phyloP scores from a whole-genome alignment of 1,140 invertebrate species.

The Drosophila ironensis region DNA sequence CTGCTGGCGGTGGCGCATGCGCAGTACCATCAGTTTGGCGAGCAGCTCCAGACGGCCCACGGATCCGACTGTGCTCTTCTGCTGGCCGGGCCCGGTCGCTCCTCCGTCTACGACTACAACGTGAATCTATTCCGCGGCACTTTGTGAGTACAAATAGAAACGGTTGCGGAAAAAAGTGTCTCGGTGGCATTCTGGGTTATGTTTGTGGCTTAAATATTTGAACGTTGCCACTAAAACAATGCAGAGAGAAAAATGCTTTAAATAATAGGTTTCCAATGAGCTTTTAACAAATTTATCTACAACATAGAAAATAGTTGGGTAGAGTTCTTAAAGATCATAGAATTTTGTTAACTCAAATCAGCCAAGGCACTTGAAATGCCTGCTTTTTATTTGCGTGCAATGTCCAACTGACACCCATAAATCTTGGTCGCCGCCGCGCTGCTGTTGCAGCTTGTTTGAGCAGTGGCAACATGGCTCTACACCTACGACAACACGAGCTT shows the following conservation, averaged over 20 bases:
- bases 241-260: conserved; percentile 5
- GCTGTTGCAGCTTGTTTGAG: conserved; percentile 27
- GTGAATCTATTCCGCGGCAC: conserved; percentile 89
- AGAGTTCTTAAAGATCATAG: too few relatives aligned
- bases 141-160: conserved; percentile 84
- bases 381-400: background rate
- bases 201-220: conserved; percentile 54
- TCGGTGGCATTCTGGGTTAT: conserved; percentile 50
- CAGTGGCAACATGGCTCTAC: conserved; percentile 50
- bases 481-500: conserved; percentile 56
- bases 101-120: conserved; percentile 91
- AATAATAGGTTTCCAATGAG: too few relatives aligned
- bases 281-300: too few relatives aligned
- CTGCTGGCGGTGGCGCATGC: conserved; percentile 29
- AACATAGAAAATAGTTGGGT: too few relatives aligned
- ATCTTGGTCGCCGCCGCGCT: conserved; percentile 10
- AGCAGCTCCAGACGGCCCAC: conserved; percentile 68
- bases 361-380: too few relatives aligned
- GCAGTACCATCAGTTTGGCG: conserved; percentile 74
- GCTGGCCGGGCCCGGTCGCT: conserved; percentile 87
- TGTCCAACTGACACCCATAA: conserved; percentile 21
- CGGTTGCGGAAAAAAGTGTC: conserved; percentile 18
- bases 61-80: conserved; percentile 88
- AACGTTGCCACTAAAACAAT: conserved; percentile 34
- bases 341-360: background rate